A percentile compares a stretch with the other conserved stretches of the same genome.
phyloP scores from a whole-genome alignment of 2,797 vertebrate genomes.

The Macroramphosus scolopax region DNA sequence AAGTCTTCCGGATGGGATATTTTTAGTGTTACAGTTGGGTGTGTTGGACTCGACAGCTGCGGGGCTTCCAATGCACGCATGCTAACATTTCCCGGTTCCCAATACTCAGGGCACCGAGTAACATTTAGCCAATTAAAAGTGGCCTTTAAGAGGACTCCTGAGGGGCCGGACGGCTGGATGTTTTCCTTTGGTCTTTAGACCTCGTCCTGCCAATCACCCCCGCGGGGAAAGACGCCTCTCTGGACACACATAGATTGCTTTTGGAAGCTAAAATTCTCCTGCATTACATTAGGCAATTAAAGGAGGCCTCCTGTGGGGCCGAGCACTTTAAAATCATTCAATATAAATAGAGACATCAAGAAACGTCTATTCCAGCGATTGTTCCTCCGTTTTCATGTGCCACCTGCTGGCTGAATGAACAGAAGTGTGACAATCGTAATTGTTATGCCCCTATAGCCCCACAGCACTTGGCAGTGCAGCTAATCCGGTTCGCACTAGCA shows the following conservation, averaged over 20 bases:
- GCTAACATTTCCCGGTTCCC: slow-evolving; percentile 16
- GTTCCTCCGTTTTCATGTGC: slow-evolving; percentile 29
- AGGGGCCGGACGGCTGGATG: slow-evolving; percentile 23
- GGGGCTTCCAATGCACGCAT: slow-evolving; percentile 6
- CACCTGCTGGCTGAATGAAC: slow-evolving; percentile 51
- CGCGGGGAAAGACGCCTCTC: slow-evolving; percentile 22
- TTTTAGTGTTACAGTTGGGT: slow-evolving; percentile 13
- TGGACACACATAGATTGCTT: slow-evolving; percentile 3
- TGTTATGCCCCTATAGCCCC: slow-evolving; percentile 51
- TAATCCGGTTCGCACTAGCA: slow-evolving; percentile 59
- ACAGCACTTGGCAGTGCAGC: slow-evolving; percentile 53
- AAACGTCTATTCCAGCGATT: slow-evolving; percentile 18
- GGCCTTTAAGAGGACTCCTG: slow-evolving; percentile 38
- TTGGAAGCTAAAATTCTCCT: slow-evolving; percentile 8
- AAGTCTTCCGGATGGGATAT: slow-evolving; percentile 2
- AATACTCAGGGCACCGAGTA: slow-evolving; percentile 27
- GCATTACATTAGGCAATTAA: slow-evolving; percentile 3
- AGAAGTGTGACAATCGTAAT: slow-evolving; percentile 58
- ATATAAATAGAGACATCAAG: slow-evolving; percentile 35
- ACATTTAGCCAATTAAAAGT: slow-evolving; percentile 42
- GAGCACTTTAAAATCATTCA: slow-evolving; percentile 15
- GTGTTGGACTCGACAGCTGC: slow-evolving; percentile 15
- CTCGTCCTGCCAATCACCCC: slow-evolving; percentile 39
- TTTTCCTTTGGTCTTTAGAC: slow-evolving; percentile 12
- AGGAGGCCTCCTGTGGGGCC: slow-evolving; percentile 9